Evolutionary conservation across 2,797 vertebrate genomes (phyloP).

Genomic region (Parambassis ranga): DNA sequence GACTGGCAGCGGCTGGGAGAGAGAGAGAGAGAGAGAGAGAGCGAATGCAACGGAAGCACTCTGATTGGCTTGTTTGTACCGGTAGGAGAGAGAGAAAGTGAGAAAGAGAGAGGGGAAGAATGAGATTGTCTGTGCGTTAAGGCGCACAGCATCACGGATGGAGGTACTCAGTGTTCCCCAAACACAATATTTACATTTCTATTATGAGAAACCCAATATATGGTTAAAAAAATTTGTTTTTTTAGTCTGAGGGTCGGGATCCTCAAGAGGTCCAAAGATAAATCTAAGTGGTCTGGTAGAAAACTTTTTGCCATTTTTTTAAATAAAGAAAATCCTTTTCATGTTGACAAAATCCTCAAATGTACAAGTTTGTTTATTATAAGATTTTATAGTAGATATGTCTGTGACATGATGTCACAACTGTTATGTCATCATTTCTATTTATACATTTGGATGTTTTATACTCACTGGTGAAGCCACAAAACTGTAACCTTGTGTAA

Average conservation of each 20-base stretch:
- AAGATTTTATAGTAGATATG: too few relatives aligned
- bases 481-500: too few relatives aligned
- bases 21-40: conserved; percentile 12
- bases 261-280: not conserved
- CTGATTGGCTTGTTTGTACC: conserved; percentile 84
- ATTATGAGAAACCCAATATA: too few relatives aligned
- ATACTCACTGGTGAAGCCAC: too few relatives aligned
- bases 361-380: too few relatives aligned
- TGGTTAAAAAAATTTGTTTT: not conserved
- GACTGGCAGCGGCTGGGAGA: conserved; percentile 57
- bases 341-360: too few relatives aligned
- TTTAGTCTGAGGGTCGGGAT: not conserved
- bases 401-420: too few relatives aligned
- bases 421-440: too few relatives aligned
- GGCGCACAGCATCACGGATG: not conserved
- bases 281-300: not conserved
- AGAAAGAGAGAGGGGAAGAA: conserved; percentile 42
- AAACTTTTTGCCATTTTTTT: not conserved
- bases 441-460: too few relatives aligned
- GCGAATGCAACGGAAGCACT: conserved; percentile 73
- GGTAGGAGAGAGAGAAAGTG: conserved; percentile 18
- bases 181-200: too few relatives aligned
- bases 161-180: not conserved
- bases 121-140: conserved; percentile 34
- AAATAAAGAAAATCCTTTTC: too few relatives aligned